phyloP scores from a whole-genome alignment of 2,113 vertebrate species.

The Trichechus manatus region DNA sequence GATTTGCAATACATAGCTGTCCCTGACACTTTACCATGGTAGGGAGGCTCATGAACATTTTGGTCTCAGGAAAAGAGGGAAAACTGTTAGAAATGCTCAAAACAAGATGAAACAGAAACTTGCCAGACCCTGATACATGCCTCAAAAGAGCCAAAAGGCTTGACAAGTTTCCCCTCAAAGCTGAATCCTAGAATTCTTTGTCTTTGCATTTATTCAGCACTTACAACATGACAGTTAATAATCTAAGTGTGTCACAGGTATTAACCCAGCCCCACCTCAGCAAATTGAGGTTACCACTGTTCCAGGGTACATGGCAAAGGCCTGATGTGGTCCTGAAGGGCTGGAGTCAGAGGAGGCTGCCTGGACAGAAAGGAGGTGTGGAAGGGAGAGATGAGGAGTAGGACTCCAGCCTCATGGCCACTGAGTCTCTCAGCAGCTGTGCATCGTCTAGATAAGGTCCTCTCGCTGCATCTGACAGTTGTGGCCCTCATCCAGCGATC shows the following conservation, averaged over 20 bases:
- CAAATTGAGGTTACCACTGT: background rate
- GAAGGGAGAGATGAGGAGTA: background rate
- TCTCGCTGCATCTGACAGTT: background rate
- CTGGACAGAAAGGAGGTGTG: background rate
- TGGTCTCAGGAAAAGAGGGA: background rate
- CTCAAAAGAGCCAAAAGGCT: background rate
- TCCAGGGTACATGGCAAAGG: background rate
- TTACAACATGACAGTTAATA: background rate
- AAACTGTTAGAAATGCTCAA: background rate
- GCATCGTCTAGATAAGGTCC: slow-evolving; percentile 1
- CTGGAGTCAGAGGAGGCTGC: background rate
- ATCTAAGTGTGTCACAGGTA: background rate
- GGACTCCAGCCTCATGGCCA: background rate
- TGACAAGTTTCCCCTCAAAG: slow-evolving; percentile 33
- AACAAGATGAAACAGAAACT: background rate
- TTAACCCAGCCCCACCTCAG: slow-evolving; percentile 8
- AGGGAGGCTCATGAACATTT: background rate
- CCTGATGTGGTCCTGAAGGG: background rate
- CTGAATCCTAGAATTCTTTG: background rate
- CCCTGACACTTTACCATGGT: background rate
- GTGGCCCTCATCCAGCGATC: background rate
- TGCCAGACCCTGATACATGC: background rate
- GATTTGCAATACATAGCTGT: background rate
- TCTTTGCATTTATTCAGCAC: background rate
- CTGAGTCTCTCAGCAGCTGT: background rate